phyloP scores from a whole-genome alignment of 2,888 invertebrate genomes.

The Heliothis peltigera region DNA sequence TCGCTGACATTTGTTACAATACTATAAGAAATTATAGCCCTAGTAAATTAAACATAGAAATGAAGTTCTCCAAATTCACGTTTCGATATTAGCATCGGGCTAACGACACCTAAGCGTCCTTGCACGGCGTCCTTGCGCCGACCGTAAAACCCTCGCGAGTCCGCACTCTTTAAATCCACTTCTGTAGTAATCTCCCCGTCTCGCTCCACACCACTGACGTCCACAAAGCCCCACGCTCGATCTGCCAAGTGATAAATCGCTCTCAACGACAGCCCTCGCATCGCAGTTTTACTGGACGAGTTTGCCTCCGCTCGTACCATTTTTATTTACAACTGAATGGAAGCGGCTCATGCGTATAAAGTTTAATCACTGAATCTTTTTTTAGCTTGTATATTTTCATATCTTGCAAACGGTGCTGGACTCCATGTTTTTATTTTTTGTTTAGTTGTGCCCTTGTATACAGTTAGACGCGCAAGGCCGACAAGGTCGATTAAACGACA shows the following conservation, averaged over 20 bases:
- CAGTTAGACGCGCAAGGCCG: slow-evolving; percentile 75
- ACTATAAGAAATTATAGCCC: not conserved
- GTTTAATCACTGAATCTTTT: slow-evolving; percentile 77
- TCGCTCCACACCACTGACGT: slow-evolving; percentile 67
- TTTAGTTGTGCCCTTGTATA: slow-evolving; percentile 54
- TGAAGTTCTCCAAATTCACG: slow-evolving; percentile 14
- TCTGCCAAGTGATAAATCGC: slow-evolving; percentile 83
- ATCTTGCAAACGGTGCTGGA: slow-evolving; percentile 60
- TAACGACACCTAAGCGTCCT: slow-evolving; percentile 81
- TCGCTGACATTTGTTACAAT: slow-evolving; percentile 4
- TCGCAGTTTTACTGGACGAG: slow-evolving; percentile 76
- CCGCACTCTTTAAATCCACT: slow-evolving; percentile 70
- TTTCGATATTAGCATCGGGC: slow-evolving; percentile 58
- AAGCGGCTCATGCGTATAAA: slow-evolving; percentile 76
- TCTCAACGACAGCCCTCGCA: slow-evolving; percentile 79
- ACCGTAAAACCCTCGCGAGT: slow-evolving; percentile 70
- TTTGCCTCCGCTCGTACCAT: slow-evolving; percentile 75
- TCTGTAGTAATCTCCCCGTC: slow-evolving; percentile 57
- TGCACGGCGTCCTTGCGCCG: slow-evolving; percentile 84
- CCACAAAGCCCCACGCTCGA: slow-evolving; percentile 75
- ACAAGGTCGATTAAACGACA: slow-evolving; percentile 79
- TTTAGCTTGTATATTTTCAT: slow-evolving; percentile 71
- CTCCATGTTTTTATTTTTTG: slow-evolving; percentile 59
- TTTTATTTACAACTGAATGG: slow-evolving; percentile 83
- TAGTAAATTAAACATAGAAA: slow-evolving; percentile 8